A percentile compares a stretch with the other conserved stretches of the same genome.
These are phyloP conservation scores for Trinectes maculatus DNA, from an alignment of 2,113 vertebrate genomes.

Conservation along the genomic window DNA sequence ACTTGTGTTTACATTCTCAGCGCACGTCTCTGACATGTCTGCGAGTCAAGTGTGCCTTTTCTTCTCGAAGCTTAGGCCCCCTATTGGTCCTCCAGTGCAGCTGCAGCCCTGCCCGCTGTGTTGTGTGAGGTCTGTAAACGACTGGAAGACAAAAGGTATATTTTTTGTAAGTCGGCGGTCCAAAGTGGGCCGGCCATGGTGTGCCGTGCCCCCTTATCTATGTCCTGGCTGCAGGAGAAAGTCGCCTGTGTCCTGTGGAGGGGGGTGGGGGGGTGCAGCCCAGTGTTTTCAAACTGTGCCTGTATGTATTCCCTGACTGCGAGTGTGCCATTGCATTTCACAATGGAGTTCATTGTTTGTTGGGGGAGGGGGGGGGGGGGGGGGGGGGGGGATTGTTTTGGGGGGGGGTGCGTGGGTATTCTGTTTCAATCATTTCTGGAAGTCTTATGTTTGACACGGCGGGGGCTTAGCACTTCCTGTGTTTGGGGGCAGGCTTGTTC, in stretches of 20 bases:
- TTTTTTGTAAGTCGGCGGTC: constrained; percentile 59
- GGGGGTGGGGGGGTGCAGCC: constrained; percentile 33
- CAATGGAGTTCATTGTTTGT: constrained; percentile 89
- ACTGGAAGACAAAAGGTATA: constrained; percentile 73
- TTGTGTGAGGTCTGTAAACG: constrained; percentile 68
- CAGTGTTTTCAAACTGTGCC: constrained; percentile 85
- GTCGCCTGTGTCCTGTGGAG: constrained; percentile 44
- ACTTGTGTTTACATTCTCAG: constrained; percentile 39
- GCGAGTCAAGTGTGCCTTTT: constrained; percentile 32
- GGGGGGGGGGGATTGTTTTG: constrained; percentile 77
- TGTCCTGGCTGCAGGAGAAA: constrained; percentile 54
- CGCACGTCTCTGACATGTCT: constrained; percentile 42
- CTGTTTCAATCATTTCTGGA: constrained; percentile 93
- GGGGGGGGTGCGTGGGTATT: constrained; percentile 80
- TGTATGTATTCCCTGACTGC: constrained; percentile 85
- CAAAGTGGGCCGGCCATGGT: constrained; percentile 46
- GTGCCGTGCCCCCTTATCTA: constrained; percentile 42
- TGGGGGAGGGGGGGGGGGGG: constrained; percentile 77
- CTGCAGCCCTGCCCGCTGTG: constrained; percentile 41
- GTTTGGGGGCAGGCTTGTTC: constrained; percentile 55
- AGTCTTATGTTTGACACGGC: constrained; percentile 87
- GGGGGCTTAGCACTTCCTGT: constrained; percentile 75
- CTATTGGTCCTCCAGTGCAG: constrained; percentile 56
- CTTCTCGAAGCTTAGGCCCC: constrained; percentile 42
- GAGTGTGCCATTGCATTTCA: constrained; percentile 83